Evolutionary conservation across 1,140 invertebrate species (phyloP).

Genomic region (Hermatobates lingyangjiaoensis): DNA sequence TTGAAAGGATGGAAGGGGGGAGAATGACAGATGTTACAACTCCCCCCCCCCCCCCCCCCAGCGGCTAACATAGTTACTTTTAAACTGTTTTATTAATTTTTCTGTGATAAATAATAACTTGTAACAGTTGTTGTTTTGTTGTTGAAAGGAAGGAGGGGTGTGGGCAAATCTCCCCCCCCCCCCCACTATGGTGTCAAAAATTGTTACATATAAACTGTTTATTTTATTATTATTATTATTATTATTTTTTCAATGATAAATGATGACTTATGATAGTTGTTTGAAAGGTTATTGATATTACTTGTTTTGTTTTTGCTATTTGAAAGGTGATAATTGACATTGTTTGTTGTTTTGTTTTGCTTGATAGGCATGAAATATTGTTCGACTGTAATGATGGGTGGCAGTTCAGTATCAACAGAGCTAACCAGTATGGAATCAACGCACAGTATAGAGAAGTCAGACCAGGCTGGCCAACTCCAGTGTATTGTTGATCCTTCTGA

Average conservation of each 20-base stretch:
- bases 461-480: constrained; percentile 7
- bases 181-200: no score
- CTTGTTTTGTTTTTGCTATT: background rate
- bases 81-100: no score
- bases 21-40: no score
- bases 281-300: background rate
- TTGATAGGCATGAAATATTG: background rate
- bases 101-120: no score
- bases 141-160: no score
- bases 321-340: background rate
- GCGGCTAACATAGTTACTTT: no score
- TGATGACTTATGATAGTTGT: background rate
- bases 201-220: no score
- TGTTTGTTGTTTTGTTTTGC: background rate
- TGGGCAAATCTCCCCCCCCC: no score
- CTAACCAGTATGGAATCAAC: constrained; percentile 12
- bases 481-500: constrained; percentile 9
- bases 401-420: constrained; percentile 10
- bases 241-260: background rate
- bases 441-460: constrained; percentile 1
- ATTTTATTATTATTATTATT: background rate
- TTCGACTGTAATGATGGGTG: constrained; percentile 2
- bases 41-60: no score
- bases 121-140: no score
- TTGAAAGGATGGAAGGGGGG: no score